Conservation (phyloP, 2,797 vertebrate genomes). For the Pangasius larnaudii region DNA sequence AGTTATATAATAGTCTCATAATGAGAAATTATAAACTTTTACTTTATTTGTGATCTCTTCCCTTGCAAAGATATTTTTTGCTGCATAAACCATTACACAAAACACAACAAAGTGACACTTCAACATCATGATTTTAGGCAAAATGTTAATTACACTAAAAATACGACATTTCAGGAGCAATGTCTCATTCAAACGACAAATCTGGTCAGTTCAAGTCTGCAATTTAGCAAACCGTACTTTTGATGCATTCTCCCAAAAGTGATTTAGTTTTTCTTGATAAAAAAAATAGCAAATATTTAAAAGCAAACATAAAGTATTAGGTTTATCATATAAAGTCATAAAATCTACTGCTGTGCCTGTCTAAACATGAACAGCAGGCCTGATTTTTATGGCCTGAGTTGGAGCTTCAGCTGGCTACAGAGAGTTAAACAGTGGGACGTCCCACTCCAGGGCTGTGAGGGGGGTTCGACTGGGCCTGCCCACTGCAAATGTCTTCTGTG, state of each 20-base stretch:
- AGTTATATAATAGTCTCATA: not conserved
- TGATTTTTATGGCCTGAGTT: not conserved
- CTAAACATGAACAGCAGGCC: not conserved
- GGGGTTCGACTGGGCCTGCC: slow-evolving; percentile 68
- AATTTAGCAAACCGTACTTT: not conserved
- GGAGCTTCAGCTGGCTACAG: slow-evolving; percentile 49
- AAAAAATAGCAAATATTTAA: not conserved
- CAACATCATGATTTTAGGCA: not conserved
- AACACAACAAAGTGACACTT: not conserved
- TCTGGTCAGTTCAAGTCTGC: not conserved
- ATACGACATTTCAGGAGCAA: not conserved
- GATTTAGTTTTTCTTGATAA: not conserved
- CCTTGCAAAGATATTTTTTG: not conserved
- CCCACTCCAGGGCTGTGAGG: slow-evolving; percentile 63
- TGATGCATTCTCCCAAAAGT: not conserved
- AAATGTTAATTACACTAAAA: not conserved
- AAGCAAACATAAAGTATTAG: not conserved
- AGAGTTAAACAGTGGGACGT: slow-evolving; percentile 68
- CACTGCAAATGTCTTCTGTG: slow-evolving; percentile 75
- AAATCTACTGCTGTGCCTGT: not conserved
- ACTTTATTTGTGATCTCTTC: not conserved
- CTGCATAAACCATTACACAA: not conserved
- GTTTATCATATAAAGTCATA: not conserved
- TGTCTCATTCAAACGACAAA: not conserved
- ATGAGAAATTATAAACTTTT: not conserved